Base-by-base conservation (phyloP, 2,797 vertebrate genomes). In the Myotis vivesi region DNA sequence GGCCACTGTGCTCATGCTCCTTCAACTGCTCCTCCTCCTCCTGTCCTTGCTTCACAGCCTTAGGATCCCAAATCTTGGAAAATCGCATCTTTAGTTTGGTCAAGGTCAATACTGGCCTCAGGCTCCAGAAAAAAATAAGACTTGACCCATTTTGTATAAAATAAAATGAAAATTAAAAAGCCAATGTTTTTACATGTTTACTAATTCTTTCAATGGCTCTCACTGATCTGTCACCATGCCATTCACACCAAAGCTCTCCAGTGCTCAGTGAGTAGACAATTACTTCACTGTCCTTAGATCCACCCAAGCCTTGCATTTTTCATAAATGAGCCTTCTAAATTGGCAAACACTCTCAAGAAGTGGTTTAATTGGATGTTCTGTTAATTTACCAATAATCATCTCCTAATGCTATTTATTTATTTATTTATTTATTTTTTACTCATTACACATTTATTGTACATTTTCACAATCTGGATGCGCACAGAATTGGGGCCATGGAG, bases 401-500 rank as follows among this genome's bases (percentile, higher is more conserved):
- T 92, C 94, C 86, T 96, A n/a, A n/a, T n/a, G n/a, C n/a, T n/a
- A n/a, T n/a, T n/a, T n/a, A n/a, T n/a, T n/a, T n/a, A n/a, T n/a
- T n/a, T n/a, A n/a, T n/a, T n/a, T n/a, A n/a, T n/a, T n/a, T n/a
- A n/a, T n/a, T n/a, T n/a, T n/a, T 23, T 97, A 98, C 92, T 97
- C 96, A 96, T 96, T 97, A 98, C 98, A 98, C 96, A 95, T 97
- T 98, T 97, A 97, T 98, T 98, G 98, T 97, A 98, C 97, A 96
- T 98, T 98, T 98, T 98, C 98, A 98, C 97, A 97, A 97, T 96
- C 97, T 97, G 97, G 96, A 97, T 97, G 97, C 96, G 97, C 96
- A 97, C 97, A 97, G 96, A 97, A 96, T 92, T 96, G 96, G 97
- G 96, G 96, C 96, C 57, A 93, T 75, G 80, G 96, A 94, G 92